These are phyloP conservation scores for Pogonomyrmex californicus DNA, from an alignment of 1,140 invertebrate species.

Conservation along the genomic window DNA sequence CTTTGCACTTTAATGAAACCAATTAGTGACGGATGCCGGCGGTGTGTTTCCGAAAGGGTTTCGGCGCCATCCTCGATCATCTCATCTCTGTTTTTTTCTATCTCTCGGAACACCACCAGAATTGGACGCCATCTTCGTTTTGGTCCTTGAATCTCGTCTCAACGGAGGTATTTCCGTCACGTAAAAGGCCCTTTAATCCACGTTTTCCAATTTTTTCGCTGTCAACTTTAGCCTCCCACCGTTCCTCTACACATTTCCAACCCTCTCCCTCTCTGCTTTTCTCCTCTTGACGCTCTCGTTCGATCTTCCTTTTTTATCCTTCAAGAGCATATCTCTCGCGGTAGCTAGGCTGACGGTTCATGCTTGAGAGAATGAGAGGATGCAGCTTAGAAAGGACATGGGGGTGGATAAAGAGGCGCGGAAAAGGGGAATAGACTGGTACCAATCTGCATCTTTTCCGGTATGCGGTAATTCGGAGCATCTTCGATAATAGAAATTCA, in stretches of 20 bases:
- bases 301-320: constrained; percentile 33
- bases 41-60: background rate
- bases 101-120: constrained; percentile 2
- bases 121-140: constrained; percentile 36
- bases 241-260: constrained; percentile 46
- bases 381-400: constrained; percentile 29
- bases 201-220: constrained; percentile 77
- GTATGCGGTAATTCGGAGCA: constrained; percentile 70
- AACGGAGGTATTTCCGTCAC: constrained; percentile 71
- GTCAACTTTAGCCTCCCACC: constrained; percentile 66
- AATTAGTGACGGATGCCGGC: constrained; percentile 19
- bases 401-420: constrained; percentile 34
- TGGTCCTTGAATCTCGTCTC: constrained; percentile 20
- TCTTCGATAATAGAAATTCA: constrained; percentile 75
- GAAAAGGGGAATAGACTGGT: constrained; percentile 46
- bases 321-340: constrained; percentile 35
- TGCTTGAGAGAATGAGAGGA: constrained; percentile 28
- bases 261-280: background rate
- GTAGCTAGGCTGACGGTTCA: constrained; percentile 40
- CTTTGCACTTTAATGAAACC: constrained; percentile 46
- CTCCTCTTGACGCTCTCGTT: background rate
- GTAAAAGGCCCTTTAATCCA: constrained; percentile 75
- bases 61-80: background rate
- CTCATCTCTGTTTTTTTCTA: background rate
- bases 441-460: constrained; percentile 73